phyloP scores from a whole-genome alignment of 2,113 vertebrate genomes.

The Hyperopisus bebe region DNA sequence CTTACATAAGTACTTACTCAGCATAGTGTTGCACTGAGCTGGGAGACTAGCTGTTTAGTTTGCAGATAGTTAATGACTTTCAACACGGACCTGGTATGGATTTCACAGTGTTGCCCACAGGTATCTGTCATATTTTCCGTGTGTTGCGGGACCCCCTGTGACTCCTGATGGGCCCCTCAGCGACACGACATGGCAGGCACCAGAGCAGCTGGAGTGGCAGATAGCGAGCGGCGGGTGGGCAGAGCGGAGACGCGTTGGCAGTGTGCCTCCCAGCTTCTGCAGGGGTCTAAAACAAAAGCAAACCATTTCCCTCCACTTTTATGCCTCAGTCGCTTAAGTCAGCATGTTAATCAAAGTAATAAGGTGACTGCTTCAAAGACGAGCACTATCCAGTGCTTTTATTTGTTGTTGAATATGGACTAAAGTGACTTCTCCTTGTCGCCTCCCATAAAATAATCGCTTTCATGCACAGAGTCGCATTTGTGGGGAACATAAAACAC shows the following conservation, averaged over 20 bases:
- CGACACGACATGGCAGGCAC: constrained; percentile 3
- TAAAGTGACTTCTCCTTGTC: not conserved
- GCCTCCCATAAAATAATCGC: not conserved
- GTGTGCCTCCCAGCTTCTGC: constrained; percentile 20
- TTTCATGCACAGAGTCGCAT: not conserved
- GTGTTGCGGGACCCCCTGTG: not conserved
- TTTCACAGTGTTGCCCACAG: not conserved
- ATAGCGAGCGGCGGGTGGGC: constrained; percentile 31
- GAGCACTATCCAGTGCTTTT: constrained; percentile 25
- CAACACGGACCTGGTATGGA: not conserved
- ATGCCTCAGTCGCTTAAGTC: constrained; percentile 8
- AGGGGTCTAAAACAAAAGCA: constrained; percentile 36
- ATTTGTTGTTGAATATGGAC: constrained; percentile 30
- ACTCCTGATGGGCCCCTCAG: not conserved
- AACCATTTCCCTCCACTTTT: constrained; percentile 33
- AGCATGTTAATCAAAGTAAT: constrained; percentile 20
- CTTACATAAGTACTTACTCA: not conserved
- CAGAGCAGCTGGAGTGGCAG: constrained; percentile 39
- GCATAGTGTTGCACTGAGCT: not conserved
- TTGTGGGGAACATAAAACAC: not conserved
- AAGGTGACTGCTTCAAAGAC: not conserved
- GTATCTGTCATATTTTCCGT: not conserved
- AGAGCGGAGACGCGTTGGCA: constrained; percentile 31
- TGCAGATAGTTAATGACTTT: not conserved
- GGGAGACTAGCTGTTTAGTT: not conserved